Evolutionary conservation across 2,888 invertebrate genomes (phyloP).

Genomic region (Scrobipalpa atriplicella): DNA sequence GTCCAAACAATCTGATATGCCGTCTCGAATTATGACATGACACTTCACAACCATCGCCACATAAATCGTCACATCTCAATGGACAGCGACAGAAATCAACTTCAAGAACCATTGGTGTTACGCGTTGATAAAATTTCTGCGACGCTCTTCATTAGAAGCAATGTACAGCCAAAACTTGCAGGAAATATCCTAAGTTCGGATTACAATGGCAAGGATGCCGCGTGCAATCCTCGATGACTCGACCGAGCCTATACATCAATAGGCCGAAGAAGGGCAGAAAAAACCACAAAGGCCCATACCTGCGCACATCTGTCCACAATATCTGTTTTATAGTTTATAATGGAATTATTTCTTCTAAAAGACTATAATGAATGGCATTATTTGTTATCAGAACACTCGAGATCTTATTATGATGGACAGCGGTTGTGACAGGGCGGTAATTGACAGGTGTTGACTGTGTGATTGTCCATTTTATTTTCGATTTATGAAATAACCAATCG

Average conservation of each 20-base stretch:
- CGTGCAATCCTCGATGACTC: not conserved
- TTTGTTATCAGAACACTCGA: slow-evolving; percentile 27
- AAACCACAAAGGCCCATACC: slow-evolving; percentile 16
- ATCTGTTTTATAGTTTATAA: slow-evolving; percentile 15
- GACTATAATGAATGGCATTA: slow-evolving; percentile 35
- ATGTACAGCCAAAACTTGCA: not conserved
- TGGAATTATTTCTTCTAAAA: slow-evolving; percentile 45
- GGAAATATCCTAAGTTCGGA: not conserved
- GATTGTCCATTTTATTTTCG: slow-evolving; percentile 22
- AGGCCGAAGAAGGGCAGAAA: slow-evolving; percentile 35
- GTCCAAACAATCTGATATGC: slow-evolving; percentile 34
- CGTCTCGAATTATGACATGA: slow-evolving; percentile 36
- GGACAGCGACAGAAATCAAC: not conserved
- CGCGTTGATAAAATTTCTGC: not conserved
- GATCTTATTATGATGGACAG: slow-evolving; percentile 18
- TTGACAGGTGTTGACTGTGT: slow-evolving; percentile 55
- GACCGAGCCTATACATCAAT: not conserved
- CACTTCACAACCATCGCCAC: slow-evolving; percentile 31
- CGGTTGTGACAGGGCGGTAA: slow-evolving; percentile 39
- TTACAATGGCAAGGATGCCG: not conserved
- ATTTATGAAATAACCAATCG: not conserved
- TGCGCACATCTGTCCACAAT: slow-evolving; percentile 13
- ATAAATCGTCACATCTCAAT: not conserved
- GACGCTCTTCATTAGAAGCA: not conserved
- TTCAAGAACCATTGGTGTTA: not conserved